These are phyloP conservation scores for Sebastes taczanowskii DNA, from an alignment of 2,797 vertebrate species.

Conservation along the genomic window DNA sequence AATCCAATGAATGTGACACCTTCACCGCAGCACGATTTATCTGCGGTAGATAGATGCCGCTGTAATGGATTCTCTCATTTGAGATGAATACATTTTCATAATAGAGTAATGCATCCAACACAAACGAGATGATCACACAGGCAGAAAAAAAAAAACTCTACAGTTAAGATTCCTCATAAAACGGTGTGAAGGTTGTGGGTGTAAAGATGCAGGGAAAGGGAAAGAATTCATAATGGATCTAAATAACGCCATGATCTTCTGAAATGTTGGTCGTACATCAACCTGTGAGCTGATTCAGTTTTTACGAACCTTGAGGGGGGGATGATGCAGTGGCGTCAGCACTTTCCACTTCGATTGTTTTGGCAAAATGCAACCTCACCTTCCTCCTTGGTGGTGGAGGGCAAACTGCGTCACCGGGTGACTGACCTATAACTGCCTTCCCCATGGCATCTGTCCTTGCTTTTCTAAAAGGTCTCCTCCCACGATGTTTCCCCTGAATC, in stretches of 20 bases:
- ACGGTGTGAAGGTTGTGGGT: not conserved
- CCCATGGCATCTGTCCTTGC: slow-evolving; percentile 43
- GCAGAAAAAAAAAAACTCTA: not conserved
- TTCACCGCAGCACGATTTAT: slow-evolving; percentile 35
- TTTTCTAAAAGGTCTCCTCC: slow-evolving; percentile 59
- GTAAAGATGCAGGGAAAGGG: slow-evolving; percentile 1
- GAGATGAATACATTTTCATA: slow-evolving; percentile 35
- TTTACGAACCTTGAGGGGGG: slow-evolving; percentile 3
- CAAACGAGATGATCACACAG: slow-evolving; percentile 35
- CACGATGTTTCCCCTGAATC: slow-evolving; percentile 5
- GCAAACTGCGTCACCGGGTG: slow-evolving; percentile 23
- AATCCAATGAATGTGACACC: slow-evolving; percentile 40
- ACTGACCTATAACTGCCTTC: slow-evolving; percentile 49
- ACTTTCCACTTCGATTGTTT: slow-evolving; percentile 28
- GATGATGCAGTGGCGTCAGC: slow-evolving; percentile 7
- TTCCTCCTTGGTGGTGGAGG: slow-evolving; percentile 31
- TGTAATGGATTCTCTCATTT: slow-evolving; percentile 38
- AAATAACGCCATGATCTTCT: slow-evolving; percentile 1
- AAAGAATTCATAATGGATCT: slow-evolving; percentile 9
- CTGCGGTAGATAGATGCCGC: slow-evolving; percentile 20
- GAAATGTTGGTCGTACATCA: slow-evolving; percentile 14
- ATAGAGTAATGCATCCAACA: slow-evolving; percentile 20
- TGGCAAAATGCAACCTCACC: slow-evolving; percentile 27
- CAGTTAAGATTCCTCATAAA: slow-evolving; percentile 1
- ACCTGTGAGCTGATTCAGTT: slow-evolving; percentile 3